Conservation (phyloP, 2,113 vertebrate genomes). For the Cyanoderma ruficeps region DNA sequence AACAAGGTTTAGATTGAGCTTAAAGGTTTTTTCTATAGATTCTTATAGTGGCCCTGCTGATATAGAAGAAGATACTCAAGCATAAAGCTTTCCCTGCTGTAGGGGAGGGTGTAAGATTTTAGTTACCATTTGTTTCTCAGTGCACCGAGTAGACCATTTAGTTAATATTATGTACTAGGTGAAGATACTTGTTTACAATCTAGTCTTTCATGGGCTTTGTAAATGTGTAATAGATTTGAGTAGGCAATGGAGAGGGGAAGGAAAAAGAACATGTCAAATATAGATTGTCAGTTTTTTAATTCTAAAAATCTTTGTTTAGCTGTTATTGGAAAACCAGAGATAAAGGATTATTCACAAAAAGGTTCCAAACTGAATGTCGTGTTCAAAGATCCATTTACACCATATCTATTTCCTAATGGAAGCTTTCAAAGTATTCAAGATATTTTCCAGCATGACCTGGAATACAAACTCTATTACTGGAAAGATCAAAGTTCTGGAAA, state of each 20-base stretch:
- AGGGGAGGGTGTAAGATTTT: not conserved
- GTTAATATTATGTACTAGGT: not conserved
- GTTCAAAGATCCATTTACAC: slow-evolving; percentile 77
- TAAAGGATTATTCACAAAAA: slow-evolving; percentile 70
- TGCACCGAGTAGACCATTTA: not conserved
- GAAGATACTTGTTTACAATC: not conserved
- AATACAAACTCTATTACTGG: slow-evolving; percentile 83
- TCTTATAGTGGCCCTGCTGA: not conserved
- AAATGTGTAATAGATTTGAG: not conserved
- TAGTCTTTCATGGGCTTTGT: not conserved
- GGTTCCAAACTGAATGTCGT: slow-evolving; percentile 70
- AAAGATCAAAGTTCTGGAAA: slow-evolving; percentile 86
- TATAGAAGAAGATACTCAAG: not conserved
- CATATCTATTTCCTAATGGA: slow-evolving; percentile 52
- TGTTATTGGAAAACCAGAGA: slow-evolving; percentile 75
- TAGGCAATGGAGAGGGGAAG: not conserved
- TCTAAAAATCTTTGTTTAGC: slow-evolving; percentile 74
- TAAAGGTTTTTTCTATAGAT: not conserved
- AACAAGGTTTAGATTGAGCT: not conserved
- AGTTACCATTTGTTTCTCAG: not conserved
- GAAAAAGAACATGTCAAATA: not conserved
- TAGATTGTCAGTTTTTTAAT: not conserved
- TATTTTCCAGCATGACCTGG: slow-evolving; percentile 79
- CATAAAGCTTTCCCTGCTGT: not conserved
- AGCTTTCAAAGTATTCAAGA: slow-evolving; percentile 79